Evolutionary conservation across 2,797 vertebrate genomes (phyloP), one percentile per base, ranked within the genome.

Genomic region (Coregonus sp.): DNA sequence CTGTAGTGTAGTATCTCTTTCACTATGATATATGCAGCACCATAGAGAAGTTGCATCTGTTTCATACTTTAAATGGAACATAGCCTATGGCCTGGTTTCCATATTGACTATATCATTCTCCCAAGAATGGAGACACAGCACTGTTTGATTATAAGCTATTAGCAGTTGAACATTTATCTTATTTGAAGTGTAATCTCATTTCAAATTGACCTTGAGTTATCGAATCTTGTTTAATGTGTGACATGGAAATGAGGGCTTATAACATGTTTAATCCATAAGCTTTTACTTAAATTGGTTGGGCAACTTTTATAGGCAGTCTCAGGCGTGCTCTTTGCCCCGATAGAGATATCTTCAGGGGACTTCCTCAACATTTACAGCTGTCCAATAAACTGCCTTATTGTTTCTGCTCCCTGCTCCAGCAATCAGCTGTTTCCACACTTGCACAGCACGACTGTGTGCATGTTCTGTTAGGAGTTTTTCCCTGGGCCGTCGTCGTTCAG

Each of bases 211-310:
- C 31, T 14, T 15, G 47, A 31, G 12, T 29, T 40, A 25, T 3
- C 18, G 5, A 40, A 20, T 25, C 33, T 16, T 31, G 18, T 72
- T 73, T 61, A 61, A 40, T 29, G 29, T 56, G 33, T 9, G 40
- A 51, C 50, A 50, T 72, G 70, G 47, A 72, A 54, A 72, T 50
- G 47, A 51, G 29, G 50, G 35, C 4, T 52, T 52, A 52, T 18
- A 15, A 54, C 25, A 3, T 50, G 70, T 72, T 72, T 52, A 54
- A 72, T 7, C 15, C 20, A 20, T 31, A 52, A 31, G 18, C 72
- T 73, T 61, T 40, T 40, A 73, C n/a, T 73, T 61, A 20, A 73
- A 61, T 73, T 73, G 52, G 54, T 40, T 15, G 3, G 29, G 51
- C 71, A 37, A 35, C 31, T 40, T 25, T 73, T 14, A 40, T 16